Conservation (phyloP, 2,113 vertebrate genomes). For the Lophochroa leadbeateri region DNA sequence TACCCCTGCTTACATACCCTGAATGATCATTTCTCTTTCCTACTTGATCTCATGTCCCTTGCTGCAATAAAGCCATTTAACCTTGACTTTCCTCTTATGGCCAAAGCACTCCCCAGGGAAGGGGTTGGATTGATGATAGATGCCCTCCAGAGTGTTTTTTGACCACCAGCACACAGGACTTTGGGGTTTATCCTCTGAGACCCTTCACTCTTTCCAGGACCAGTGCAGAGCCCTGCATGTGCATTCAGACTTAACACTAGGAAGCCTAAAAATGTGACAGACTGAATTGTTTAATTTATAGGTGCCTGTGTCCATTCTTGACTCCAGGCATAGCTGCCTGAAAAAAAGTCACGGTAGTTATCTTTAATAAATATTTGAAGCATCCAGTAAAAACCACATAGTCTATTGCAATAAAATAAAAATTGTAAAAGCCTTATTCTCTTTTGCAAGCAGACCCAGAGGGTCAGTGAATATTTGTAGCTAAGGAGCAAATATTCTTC, state of each 20-base stretch:
- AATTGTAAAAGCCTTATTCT: neutral
- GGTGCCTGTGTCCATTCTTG: neutral
- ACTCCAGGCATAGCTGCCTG: neutral
- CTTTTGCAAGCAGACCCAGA: neutral
- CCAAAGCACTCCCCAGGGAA: neutral
- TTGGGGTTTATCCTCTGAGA: rapidly evolving
- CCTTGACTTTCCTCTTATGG: neutral
- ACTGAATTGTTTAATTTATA: neutral
- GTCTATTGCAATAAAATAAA: neutral
- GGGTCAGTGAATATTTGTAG: neutral
- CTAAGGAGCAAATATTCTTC: neutral
- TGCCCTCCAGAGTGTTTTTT: neutral
- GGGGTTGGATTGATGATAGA: neutral
- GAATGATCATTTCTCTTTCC: neutral
- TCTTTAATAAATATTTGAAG: neutral
- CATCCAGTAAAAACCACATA: neutral
- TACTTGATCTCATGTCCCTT: neutral
- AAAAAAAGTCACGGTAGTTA: neutral
- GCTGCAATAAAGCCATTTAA: neutral
- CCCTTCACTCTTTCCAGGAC: neutral
- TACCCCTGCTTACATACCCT: neutral
- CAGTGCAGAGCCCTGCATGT: neutral
- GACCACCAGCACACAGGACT: neutral
- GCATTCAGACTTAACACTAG: neutral
- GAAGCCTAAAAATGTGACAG: neutral